Conservation (phyloP, 2,113 vertebrate genomes). For the Caracal caracal region DNA sequence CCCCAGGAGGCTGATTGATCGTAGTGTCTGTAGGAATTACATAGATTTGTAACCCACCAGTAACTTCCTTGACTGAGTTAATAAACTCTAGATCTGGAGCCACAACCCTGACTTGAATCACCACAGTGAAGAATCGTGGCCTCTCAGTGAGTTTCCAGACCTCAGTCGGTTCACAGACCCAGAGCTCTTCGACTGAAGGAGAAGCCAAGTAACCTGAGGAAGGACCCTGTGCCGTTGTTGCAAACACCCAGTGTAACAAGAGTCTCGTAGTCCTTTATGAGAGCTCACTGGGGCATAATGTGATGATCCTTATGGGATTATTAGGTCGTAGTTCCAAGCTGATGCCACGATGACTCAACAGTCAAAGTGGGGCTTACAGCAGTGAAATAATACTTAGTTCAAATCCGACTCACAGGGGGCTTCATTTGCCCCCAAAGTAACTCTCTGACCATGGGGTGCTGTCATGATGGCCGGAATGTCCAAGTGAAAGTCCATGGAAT, state of each 20-base stretch:
- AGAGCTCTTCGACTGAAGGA: not conserved
- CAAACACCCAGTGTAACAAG: not conserved
- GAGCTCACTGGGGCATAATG: not conserved
- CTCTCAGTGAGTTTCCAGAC: not conserved
- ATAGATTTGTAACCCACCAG: not conserved
- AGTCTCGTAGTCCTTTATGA: not conserved
- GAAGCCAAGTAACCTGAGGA: not conserved
- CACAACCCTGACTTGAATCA: not conserved
- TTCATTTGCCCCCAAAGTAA: not conserved
- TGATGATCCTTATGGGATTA: not conserved
- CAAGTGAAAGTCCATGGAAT: not conserved
- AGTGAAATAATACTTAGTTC: not conserved
- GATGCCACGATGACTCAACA: not conserved
- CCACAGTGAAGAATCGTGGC: not conserved
- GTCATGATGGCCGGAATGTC: not conserved
- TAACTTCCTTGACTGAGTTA: not conserved
- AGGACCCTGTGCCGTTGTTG: not conserved
- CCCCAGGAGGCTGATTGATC: not conserved
- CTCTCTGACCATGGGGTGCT: not conserved
- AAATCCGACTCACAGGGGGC: not conserved
- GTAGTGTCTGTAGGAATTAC: not conserved
- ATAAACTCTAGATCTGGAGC: not conserved
- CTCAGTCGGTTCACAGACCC: not conserved
- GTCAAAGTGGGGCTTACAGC: not conserved
- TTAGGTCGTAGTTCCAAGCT: not conserved